Conservation (phyloP, 2,888 invertebrate species). For the Ophonus ardosiacus region DNA sequence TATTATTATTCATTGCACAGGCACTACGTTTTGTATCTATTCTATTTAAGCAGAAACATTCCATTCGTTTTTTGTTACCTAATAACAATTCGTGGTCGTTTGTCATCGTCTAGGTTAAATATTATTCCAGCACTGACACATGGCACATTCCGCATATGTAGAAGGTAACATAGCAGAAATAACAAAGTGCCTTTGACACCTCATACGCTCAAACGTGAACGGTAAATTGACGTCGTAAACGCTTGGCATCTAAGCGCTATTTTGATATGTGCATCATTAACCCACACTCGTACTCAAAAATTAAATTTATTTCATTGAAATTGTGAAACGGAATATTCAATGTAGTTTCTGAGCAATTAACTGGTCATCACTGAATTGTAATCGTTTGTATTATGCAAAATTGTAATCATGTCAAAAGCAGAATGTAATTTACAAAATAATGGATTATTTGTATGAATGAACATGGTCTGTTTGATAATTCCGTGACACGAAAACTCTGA, state of each 20-base stretch:
- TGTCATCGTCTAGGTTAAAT: neutral
- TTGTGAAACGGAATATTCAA: constrained; percentile 13
- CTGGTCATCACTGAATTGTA: too few species aligned
- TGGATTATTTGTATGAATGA: too few species aligned
- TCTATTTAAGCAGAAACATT: too few species aligned
- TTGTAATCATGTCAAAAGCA: too few species aligned
- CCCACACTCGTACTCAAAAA: neutral
- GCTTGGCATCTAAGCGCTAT: constrained; percentile 1
- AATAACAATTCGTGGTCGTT: neutral
- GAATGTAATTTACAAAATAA: too few species aligned
- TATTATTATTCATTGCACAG: too few species aligned
- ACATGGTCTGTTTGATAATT: too few species aligned
- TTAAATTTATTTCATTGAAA: constrained; percentile 18
- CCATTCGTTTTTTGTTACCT: too few species aligned
- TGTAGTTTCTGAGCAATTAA: neutral
- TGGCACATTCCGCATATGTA: neutral
- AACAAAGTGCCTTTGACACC: constrained; percentile 44
- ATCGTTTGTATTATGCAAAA: too few species aligned
- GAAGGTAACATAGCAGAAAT: constrained; percentile 30
- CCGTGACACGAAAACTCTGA: too few species aligned
- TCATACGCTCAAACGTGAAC: neutral
- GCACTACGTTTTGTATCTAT: too few species aligned
- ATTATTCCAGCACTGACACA: neutral
- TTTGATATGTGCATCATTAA: constrained; percentile 21
- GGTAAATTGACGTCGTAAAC: constrained; percentile 27